Evolutionary conservation across 2,888 invertebrate genomes (phyloP), one percentile per base, ranked within the genome.

Genomic region (Agrilus mali): DNA sequence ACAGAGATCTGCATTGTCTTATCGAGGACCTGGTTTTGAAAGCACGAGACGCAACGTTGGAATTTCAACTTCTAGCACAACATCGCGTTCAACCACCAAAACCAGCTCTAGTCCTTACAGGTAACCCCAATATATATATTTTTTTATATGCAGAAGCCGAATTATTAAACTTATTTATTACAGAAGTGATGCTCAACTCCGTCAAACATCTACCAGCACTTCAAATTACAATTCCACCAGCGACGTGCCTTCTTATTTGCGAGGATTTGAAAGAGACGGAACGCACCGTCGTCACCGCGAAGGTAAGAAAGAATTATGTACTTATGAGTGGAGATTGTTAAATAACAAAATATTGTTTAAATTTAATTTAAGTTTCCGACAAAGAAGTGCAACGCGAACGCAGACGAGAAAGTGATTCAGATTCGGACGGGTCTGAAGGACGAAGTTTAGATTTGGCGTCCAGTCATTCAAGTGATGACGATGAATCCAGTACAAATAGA

Each of bases 401-500:
- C 14, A 61, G 71, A 50, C 49, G 49, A 22, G 69, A 80, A 7
- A 78, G 80, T 55, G 80, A 80, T 50, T 80, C 84, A 0, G 90
- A 92, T 56, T 86, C 86, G 0, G 89, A 90, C 40, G 76, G 71
- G 41, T 84, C 85, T 3, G 73, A 74, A 55, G 87, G 86, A 3
- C 75, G 87, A 33, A 86, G 86, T 56, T 71, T 95, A 47, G 94
- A 94, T 57, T 74, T 95, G 40, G 94, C 94, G 12, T 94, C 94
- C 39, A 93, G 93, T 61, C 95, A 95, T 69, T 92, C 92, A 8
- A 93, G 92, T 38, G 95, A 95, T 59, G 94, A 95, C 52, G 82
- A 82, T 50, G 82, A 82, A 57, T 78, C 80, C 14, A 68, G 66
- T 42, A 66, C 68, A 40, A 63, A 67, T 35, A 68, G 72, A 51